phyloP scores from a whole-genome alignment of 2,113 vertebrate species.

The Embiotoca jacksoni region DNA sequence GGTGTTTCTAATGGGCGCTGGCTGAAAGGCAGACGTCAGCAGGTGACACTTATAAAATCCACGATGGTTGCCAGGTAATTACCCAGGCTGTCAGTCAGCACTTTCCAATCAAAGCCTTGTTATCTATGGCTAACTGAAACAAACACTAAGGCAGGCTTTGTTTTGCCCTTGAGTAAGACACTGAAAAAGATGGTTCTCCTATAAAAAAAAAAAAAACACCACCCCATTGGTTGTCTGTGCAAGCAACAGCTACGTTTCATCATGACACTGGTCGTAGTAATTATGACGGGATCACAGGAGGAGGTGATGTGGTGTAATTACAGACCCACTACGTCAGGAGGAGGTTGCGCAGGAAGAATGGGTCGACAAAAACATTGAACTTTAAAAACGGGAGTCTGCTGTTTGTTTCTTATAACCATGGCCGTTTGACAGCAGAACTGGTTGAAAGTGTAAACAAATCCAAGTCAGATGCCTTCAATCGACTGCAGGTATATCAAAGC shows the following conservation, averaged over 20 bases:
- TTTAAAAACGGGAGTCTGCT: neutral
- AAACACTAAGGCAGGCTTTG: slow-evolving; percentile 63
- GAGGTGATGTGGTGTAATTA: slow-evolving; percentile 27
- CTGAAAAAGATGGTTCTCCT: slow-evolving; percentile 30
- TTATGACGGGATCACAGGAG: slow-evolving; percentile 28
- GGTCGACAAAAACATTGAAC: neutral
- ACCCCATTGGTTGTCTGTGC: neutral
- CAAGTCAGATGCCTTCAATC: slow-evolving; percentile 12
- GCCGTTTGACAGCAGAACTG: neutral
- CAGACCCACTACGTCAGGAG: neutral
- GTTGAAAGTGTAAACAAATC: slow-evolving; percentile 25
- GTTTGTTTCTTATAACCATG: neutral
- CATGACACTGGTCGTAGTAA: neutral
- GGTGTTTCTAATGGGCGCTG: slow-evolving; percentile 23
- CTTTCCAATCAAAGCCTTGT: slow-evolving; percentile 80
- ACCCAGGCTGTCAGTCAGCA: slow-evolving; percentile 82
- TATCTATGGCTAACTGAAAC: slow-evolving; percentile 74
- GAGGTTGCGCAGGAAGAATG: slow-evolving; percentile 1
- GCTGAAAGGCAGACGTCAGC: slow-evolving; percentile 68
- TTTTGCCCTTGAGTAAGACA: slow-evolving; percentile 55
- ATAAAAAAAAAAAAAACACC: neutral
- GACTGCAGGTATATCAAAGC: neutral
- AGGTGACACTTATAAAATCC: slow-evolving; percentile 76
- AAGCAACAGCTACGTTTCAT: slow-evolving; percentile 4
- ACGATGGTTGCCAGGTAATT: slow-evolving; percentile 77